Conservation (phyloP, 1,140 invertebrate species). For the Drosophila ananassae region DNA sequence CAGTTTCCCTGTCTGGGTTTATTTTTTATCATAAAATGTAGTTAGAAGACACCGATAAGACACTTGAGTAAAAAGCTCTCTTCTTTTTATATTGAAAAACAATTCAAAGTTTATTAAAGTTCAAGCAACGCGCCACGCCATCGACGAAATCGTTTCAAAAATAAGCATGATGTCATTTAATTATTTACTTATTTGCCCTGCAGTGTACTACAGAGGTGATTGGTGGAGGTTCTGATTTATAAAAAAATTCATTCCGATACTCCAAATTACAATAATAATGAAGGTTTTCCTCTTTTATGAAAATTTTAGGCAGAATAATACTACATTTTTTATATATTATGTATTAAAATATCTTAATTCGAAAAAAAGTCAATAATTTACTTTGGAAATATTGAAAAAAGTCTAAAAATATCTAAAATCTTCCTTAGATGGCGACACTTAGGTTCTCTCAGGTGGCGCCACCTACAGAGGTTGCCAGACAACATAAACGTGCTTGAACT, state of each 20-base stretch:
- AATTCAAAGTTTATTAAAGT: conserved; percentile 71
- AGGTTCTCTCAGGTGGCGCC: conserved; percentile 1
- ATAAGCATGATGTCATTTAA: conserved; percentile 67
- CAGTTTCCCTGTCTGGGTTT: no score
- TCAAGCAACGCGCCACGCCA: conserved; percentile 30
- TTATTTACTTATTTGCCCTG: conserved; percentile 36
- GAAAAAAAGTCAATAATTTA: no score
- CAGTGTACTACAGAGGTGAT: conserved; percentile 2
- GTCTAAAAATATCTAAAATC: no score
- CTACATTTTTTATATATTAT: no score
- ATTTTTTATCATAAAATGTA: no score
- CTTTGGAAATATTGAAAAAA: no score
- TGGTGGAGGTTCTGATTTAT: conserved; percentile 11
- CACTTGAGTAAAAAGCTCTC: no score
- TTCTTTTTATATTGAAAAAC: no score
- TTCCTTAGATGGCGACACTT: no score
- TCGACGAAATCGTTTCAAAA: conserved; percentile 20
- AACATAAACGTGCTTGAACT: conserved; percentile 9
- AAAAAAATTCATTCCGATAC: conserved; percentile 28
- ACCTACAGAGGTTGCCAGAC: background rate
- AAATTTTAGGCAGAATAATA: background rate
- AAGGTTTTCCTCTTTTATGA: background rate
- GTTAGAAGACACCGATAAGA: no score
- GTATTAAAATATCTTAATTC: no score
- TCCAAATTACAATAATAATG: background rate